Base-by-base conservation (phyloP, 2,888 invertebrate species). In the Nebria salina region DNA sequence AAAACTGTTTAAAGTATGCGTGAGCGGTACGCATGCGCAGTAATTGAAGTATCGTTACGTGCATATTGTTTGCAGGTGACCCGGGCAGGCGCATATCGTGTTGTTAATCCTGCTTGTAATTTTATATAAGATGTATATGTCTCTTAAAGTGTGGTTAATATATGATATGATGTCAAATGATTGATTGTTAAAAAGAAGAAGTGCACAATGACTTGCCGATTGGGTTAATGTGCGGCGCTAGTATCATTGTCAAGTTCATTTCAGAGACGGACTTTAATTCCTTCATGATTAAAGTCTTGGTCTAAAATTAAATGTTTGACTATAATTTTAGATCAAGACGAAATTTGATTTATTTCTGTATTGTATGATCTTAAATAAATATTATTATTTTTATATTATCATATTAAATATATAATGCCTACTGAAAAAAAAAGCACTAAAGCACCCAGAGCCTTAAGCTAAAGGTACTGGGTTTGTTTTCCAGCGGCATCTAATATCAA, bases 201-300 rank as follows among this genome's bases (percentile, higher is more conserved):
- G 82, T 83, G 70, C 72, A 82, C 81, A 82, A 83, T 84, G 84
- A 84, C 84, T 84, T 83, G 84, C 83, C 80, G 77, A 81, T 82
- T 81, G 77, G 72, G 26, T 54, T 83, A 83, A 83, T 83, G 83
- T 82, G 82, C 79, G 76, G 82, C 77, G 81, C 74, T 81, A 79
- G 79, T 75, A 76, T 83, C 82, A 73, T 75, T 78, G 81, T 81
- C 80, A 70, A 72, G 77, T 77, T 77, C 26, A 54, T 66, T 72
- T 42, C 83, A 83, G 83, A 65, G 75, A 65, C 83, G 83, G 41
- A 82, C 20, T 83, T 25, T 34, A 2, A 9, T 15, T 20, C 66
- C 11, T 66, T 66, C n/a, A 20, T 20, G 20, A 20, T 20, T 1
- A 20, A 20, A 20, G 20, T 20, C 20, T 20, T 20, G 20, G 1